Evolutionary conservation across 2,113 vertebrate species (phyloP), one percentile per base, ranked within the genome.

Genomic region (Nothobranchius furzeri): DNA sequence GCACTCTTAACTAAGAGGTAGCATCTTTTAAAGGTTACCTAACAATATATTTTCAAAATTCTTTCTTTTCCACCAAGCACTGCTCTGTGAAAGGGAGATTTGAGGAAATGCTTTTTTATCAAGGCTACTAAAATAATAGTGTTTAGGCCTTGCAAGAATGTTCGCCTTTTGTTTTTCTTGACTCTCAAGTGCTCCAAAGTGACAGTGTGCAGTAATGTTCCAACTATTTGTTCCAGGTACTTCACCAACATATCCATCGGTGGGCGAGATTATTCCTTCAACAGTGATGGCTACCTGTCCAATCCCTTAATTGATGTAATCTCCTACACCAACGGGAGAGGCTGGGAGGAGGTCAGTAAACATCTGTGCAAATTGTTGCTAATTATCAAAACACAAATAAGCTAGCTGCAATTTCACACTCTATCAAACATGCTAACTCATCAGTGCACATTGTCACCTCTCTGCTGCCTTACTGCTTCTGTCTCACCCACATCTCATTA

Each of bases 171-270:
- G 30, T 30, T 30, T 30, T 30, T 30, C 30, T 30, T 30, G 30
- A 30, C 30, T 30, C 3, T 30, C 30, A 30, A 30, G 30, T 30
- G 30, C 30, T 30, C 30, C 30, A 30, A 30, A 20, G 20, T 20
- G 20, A 20, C 20, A 20, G 20, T 20, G 20, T 20, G 4, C 30
- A 30, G 30, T 30, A 30, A 30, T 30, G 30, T 3, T 30, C 2
- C 30, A 30, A 30, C 30, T 30, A 30, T 4, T 30, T 30, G 30
- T 60, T 42, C 10, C 82, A 97, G 96, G 88, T 98, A 95, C 85
- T 98, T 98, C 89, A 94, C 92, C 90, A 98, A 98, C 88, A 96
- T 98, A 60, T 95, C 96, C 12, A 95, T 97, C 81, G 95, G 95
- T 0, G 95, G 94, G 67, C 91, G 94, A 59, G 96, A 98, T 64